Conservation (phyloP, 2,113 vertebrate species). For the Periophthalmus modestus region DNA sequence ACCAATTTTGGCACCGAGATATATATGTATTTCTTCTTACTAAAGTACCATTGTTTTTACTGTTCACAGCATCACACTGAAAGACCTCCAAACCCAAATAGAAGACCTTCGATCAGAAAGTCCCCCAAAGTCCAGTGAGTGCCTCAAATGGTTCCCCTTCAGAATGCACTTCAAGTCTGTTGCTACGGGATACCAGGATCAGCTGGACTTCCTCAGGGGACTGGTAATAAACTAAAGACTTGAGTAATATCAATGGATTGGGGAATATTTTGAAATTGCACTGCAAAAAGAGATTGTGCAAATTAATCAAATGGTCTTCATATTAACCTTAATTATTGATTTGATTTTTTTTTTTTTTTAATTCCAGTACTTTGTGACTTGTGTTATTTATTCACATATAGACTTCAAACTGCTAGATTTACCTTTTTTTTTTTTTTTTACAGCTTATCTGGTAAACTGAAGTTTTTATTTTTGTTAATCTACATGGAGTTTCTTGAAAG, state of each 20-base stretch:
- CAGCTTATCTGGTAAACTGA: not conserved
- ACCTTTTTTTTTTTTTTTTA: too few species aligned
- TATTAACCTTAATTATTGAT: not conserved
- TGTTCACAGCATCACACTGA: conserved; percentile 83
- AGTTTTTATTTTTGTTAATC: not conserved
- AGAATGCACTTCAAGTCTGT: conserved; percentile 71
- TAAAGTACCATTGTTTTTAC: conserved; percentile 3
- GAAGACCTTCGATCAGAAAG: conserved; percentile 74
- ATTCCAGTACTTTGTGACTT: not conserved
- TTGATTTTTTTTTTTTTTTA: not conserved
- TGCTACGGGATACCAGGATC: conserved; percentile 76
- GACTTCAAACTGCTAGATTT: too few species aligned
- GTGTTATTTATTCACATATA: too few species aligned
- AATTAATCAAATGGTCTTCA: not conserved
- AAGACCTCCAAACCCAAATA: conserved; percentile 83
- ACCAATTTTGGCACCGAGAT: not conserved
- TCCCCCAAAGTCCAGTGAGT: conserved; percentile 79
- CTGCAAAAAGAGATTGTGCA: too few species aligned
- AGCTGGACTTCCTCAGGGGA: conserved; percentile 86
- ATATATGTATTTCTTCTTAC: not conserved
- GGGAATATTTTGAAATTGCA: too few species aligned
- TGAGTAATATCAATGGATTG: not conserved
- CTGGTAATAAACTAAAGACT: conserved; percentile 79
- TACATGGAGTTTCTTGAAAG: too few species aligned
- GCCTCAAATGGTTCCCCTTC: conserved; percentile 82